These are phyloP conservation scores for Dipus sagitta DNA, from an alignment of 2,797 vertebrate genomes.

Conservation along the genomic window DNA sequence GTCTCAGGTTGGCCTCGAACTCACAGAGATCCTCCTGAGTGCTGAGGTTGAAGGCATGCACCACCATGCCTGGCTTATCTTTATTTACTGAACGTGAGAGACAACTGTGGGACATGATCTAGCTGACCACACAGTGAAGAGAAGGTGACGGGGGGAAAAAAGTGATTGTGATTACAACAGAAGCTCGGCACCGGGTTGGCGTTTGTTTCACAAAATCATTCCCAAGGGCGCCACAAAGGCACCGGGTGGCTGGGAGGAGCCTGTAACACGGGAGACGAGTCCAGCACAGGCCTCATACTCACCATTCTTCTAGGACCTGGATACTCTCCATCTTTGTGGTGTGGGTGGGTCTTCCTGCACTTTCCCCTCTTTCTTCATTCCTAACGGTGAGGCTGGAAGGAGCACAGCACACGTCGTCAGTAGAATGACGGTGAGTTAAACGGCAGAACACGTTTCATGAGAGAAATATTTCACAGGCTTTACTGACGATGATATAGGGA, in stretches of 20 bases:
- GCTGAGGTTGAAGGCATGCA: no score
- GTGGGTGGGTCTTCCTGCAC: conserved; percentile 92
- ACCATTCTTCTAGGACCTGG: conserved; percentile 96
- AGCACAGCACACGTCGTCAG: conserved; percentile 89
- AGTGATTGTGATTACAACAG: neutral
- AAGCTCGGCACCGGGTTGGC: neutral
- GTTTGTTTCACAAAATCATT: neutral
- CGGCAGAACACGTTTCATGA: neutral
- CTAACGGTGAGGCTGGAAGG: conserved; percentile 93
- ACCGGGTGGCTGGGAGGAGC: fast-evolving
- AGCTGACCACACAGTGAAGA: neutral
- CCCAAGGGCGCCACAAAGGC: neutral
- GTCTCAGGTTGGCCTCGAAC: no score
- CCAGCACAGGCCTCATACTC: conserved; percentile 78
- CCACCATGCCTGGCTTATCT: no score
- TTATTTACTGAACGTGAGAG: neutral
- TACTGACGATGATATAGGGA: neutral
- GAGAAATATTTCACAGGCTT: neutral
- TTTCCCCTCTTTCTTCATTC: conserved; percentile 96
- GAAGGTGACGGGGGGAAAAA: neutral
- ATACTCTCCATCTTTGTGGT: conserved; percentile 97
- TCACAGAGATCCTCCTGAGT: no score
- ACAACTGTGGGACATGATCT: neutral
- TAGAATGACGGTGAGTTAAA: conserved; percentile 82
- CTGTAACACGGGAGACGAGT: fast-evolving